These are phyloP conservation scores for Drosophila grimshawi DNA, from an alignment of 1,140 invertebrate species.

Conservation along the genomic window DNA sequence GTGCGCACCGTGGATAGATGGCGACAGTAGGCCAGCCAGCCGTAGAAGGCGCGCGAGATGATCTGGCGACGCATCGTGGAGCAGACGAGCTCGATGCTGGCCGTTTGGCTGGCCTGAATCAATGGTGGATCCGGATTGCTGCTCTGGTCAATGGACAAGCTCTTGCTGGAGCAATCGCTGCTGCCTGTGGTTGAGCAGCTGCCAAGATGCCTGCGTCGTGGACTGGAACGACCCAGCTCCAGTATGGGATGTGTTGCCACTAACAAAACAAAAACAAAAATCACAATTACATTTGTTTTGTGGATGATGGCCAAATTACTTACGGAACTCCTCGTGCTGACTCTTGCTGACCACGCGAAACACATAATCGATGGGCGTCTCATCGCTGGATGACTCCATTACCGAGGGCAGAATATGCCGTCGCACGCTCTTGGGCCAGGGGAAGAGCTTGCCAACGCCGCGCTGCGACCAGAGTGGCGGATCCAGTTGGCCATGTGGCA, in stretches of 20 bases:
- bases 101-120: conserved; percentile 84
- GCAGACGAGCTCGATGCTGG: conserved; percentile 91
- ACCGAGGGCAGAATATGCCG: conserved; percentile 87
- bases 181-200: conserved; percentile 84
- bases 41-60: conserved; percentile 97
- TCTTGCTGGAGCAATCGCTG: conserved; percentile 84
- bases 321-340: conserved; percentile 90
- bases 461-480: conserved; percentile 96
- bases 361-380: conserved; percentile 92
- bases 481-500: conserved; percentile 95
- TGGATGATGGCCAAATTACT: conserved; percentile 66
- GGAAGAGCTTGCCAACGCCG: conserved; percentile 92
- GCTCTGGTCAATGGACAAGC: conserved; percentile 84
- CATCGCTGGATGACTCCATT: conserved; percentile 87
- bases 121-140: conserved; percentile 83
- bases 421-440: conserved; percentile 88
- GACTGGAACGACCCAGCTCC: conserved; percentile 76
- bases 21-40: conserved; percentile 97
- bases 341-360: conserved; percentile 94
- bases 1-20: conserved; percentile 96
- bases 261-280: background rate
- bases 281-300: conserved; percentile 76
- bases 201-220: conserved; percentile 75
- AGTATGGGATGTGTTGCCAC: conserved; percentile 80
- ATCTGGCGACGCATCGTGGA: conserved; percentile 97